Base-by-base conservation (phyloP, 2,888 invertebrate species). In the Laspeyria flexula region DNA sequence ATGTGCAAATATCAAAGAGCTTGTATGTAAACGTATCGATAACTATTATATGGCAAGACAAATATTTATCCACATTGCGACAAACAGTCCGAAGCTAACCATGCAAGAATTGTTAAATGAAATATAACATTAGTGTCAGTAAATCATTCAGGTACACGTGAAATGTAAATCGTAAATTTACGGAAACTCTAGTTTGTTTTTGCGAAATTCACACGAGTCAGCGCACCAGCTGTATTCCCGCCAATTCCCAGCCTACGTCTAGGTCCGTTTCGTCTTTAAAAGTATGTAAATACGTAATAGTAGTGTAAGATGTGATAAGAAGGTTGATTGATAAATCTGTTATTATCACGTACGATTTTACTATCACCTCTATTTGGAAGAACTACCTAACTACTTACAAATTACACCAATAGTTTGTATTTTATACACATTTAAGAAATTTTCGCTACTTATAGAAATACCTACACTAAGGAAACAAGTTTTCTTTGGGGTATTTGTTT, bases 21-120 rank as follows among this genome's bases (percentile, higher is more conserved):
- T 65, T 60, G 62, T 65, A 50, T 56, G 65, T 75, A 71, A 73
- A 73, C 71, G 64, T 56, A 71, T 69, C 65, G 67, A 71, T 65
- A 64, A 58, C 56, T 61, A 35, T 13, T 35, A 30, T 27, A 55
- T 60, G 63, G 55, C 62, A 58, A 60, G 63, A 64, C 68, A 77
- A 81, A 79, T 70, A 83, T 83, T 77, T 75, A 71, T 60, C 61
- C 69, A 73, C 67, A 71, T 68, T 55, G 73, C 69, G 76, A 79
- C 77, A 75, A 73, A 69, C 65, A 61, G 52, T 58, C 60, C 44
- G 45, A 50, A 50, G 42, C 49, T 49, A 51, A 51, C 45, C 35
- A 53, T 30, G 16, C 49, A 51, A 41, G 33, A 55, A 59, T 62
- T 65, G 57, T 65, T 59, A 48, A 56, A 43, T 48, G 35, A 47